A percentile compares a stretch with the other conserved stretches of the same genome.
phyloP scores from a whole-genome alignment of 2,113 vertebrate genomes.

The Rana temporaria region DNA sequence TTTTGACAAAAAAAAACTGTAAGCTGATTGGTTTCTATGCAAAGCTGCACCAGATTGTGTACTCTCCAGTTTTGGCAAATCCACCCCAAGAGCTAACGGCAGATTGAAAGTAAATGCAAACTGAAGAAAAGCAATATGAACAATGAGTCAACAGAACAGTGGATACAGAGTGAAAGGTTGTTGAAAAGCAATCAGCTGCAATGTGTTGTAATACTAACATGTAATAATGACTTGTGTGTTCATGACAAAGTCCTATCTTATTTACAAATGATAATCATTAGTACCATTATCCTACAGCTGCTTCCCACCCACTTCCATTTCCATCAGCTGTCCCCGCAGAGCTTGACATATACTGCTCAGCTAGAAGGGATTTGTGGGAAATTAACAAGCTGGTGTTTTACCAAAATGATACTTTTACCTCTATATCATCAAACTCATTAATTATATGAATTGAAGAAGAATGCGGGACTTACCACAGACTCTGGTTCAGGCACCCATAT shows the following conservation, averaged over 20 bases:
- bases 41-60: no score
- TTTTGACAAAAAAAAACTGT: no score
- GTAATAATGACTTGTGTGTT: neutral
- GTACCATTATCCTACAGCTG: conserved; percentile 10
- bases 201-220: neutral
- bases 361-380: conserved; percentile 11
- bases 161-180: neutral
- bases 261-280: conserved; percentile 29
- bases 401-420: neutral
- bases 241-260: conserved; percentile 6
- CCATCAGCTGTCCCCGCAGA: conserved; percentile 19
- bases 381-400: neutral
- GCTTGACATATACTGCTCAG: neutral
- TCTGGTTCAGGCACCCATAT: conserved; percentile 86
- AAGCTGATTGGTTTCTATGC: no score
- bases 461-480: conserved; percentile 72
- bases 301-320: conserved; percentile 21
- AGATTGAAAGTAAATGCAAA: no score
- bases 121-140: no score
- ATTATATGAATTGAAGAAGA: neutral
- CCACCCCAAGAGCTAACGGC: no score
- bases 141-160: no score
- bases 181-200: neutral
- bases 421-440: neutral
- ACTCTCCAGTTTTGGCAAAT: no score